Conservation (phyloP, 2,888 invertebrate species). For the Agriopis marginaria region DNA sequence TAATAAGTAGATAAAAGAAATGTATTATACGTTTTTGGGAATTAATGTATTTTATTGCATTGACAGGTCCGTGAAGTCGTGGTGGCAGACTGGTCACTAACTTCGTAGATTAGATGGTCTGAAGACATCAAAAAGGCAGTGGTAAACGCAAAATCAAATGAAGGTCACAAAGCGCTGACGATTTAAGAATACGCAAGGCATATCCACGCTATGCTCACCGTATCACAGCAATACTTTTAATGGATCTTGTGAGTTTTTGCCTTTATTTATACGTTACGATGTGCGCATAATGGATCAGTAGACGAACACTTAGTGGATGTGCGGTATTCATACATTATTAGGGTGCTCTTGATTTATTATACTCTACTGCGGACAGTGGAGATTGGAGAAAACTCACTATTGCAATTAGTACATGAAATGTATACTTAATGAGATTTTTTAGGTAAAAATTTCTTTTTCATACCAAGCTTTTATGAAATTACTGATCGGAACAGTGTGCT, state of each 20-base stretch:
- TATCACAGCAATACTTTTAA: constrained; percentile 81
- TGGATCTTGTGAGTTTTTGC: constrained; percentile 85
- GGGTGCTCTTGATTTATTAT: constrained; percentile 29
- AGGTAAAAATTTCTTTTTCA: too few relatives aligned
- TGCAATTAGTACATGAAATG: neutral
- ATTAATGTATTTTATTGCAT: too few relatives aligned
- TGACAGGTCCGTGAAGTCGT: too few relatives aligned
- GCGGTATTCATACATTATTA: constrained; percentile 57
- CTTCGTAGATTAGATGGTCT: too few relatives aligned
- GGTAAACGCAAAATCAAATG: neutral
- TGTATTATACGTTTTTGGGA: too few relatives aligned
- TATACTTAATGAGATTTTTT: neutral
- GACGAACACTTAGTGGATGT: constrained; percentile 75
- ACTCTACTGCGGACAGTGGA: constrained; percentile 5
- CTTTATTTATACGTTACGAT: constrained; percentile 84
- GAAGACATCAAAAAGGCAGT: too few relatives aligned
- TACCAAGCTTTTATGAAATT: too few relatives aligned
- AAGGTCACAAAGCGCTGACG: neutral
- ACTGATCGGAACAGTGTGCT: too few relatives aligned
- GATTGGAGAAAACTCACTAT: constrained; percentile 12
- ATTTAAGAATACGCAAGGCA: constrained; percentile 26
- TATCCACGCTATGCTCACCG: constrained; percentile 64
- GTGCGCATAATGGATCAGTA: constrained; percentile 83
- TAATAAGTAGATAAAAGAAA: too few relatives aligned
- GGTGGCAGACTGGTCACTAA: too few relatives aligned